Evolutionary conservation across 2,797 vertebrate genomes (phyloP).

Genomic region (Typhlichthys eigenmanni): DNA sequence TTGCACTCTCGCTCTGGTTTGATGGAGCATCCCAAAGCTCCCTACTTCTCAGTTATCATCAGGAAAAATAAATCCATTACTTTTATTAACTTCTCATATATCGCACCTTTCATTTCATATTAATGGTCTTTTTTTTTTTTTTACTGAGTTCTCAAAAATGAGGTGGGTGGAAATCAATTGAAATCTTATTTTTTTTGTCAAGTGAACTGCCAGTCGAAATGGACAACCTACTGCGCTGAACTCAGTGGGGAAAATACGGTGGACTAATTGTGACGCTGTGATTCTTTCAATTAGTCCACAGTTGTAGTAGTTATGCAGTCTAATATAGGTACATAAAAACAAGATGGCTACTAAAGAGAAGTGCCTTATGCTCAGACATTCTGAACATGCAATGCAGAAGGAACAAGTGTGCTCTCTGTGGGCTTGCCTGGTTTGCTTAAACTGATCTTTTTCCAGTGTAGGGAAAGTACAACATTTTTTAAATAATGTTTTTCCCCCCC

Average conservation of each 20-base stretch:
- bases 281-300: constrained; percentile 19
- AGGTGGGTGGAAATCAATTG: constrained; percentile 61
- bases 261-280: constrained; percentile 42
- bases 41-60: constrained; percentile 23
- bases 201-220: constrained; percentile 49
- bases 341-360: too few relatives aligned
- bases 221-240: constrained; percentile 38
- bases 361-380: too few relatives aligned
- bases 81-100: constrained; percentile 71
- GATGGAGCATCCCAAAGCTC: not conserved
- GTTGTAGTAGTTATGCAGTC: constrained; percentile 39
- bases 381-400: too few relatives aligned
- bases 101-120: constrained; percentile 60
- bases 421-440: too few relatives aligned
- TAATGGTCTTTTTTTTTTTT: constrained; percentile 35
- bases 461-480: too few relatives aligned
- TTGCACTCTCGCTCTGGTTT: constrained; percentile 6
- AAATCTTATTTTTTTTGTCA: constrained; percentile 62
- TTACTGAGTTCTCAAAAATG: constrained; percentile 53
- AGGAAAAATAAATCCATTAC: constrained; percentile 60
- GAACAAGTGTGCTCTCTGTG: too few relatives aligned
- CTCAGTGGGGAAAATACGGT: constrained; percentile 44
- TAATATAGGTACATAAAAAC: not conserved
- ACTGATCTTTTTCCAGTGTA: too few relatives aligned
- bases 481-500: too few relatives aligned